Percentiles rank a stretch among this genome's conserved stretches.
phyloP scores from a whole-genome alignment of 2,113 vertebrate genomes.

The Oreochromis niloticus region DNA sequence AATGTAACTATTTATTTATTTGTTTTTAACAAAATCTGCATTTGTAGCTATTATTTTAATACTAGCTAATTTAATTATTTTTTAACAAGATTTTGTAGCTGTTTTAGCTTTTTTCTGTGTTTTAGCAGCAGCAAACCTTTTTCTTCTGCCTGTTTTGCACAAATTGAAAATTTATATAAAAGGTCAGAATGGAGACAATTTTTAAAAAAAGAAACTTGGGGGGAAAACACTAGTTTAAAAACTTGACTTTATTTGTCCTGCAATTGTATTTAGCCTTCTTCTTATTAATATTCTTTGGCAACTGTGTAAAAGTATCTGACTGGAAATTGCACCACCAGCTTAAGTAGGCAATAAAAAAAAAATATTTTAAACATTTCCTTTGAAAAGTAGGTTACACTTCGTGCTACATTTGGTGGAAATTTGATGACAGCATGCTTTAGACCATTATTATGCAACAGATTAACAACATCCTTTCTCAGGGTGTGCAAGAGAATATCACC shows the following conservation, averaged over 20 bases:
- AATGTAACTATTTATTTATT: not conserved
- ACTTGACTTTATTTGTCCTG: not conserved
- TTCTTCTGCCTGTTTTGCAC: not conserved
- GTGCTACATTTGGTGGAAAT: not conserved
- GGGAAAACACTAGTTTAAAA: not conserved
- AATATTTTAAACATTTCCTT: not conserved
- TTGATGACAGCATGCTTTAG: not conserved
- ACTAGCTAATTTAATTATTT: not conserved
- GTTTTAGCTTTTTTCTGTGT: not conserved
- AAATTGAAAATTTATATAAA: not conserved
- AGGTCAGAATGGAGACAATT: not conserved
- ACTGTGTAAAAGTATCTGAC: not conserved
- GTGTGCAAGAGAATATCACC: not conserved
- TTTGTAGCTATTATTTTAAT: not conserved
- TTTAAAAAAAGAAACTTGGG: not conserved
- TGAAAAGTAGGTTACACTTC: not conserved
- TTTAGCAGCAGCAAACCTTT: not conserved
- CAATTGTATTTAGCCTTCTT: not conserved
- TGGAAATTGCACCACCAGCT: not conserved
- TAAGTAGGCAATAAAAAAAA: not conserved
- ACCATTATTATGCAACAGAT: not conserved
- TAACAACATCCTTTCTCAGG: not conserved
- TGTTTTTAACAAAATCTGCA: not conserved
- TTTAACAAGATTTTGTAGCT: not conserved
- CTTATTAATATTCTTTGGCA: not conserved